A percentile compares a stretch with the other conserved stretches of the same genome.
phyloP scores from a whole-genome alignment of 2,888 invertebrate genomes.

The Tachystola acroxantha region DNA sequence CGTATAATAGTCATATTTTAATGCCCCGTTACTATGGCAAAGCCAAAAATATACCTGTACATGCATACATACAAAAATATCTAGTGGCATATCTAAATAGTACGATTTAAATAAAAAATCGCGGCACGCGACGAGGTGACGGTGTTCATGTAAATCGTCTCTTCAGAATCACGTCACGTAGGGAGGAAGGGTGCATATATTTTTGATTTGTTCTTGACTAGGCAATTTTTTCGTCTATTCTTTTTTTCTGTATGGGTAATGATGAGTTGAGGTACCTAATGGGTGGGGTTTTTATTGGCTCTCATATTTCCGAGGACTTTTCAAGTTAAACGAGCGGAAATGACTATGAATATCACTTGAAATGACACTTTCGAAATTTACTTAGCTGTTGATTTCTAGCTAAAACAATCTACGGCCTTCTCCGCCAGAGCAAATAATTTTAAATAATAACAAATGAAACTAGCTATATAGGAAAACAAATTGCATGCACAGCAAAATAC shows the following conservation, averaged over 20 bases:
- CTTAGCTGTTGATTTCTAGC: no score
- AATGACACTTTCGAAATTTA: no score
- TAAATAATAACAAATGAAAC: no score
- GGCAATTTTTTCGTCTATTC: conserved; percentile 60
- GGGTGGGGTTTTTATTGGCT: conserved; percentile 12
- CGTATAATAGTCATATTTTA: conserved; percentile 42
- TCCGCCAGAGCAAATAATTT: no score
- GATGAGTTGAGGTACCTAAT: conserved; percentile 18
- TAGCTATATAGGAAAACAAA: no score
- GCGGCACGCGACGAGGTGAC: conserved; percentile 66
- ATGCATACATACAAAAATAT: conserved; percentile 35
- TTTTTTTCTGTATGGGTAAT: conserved; percentile 36
- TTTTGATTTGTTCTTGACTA: conserved; percentile 74
- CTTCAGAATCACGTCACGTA: conserved; percentile 68
- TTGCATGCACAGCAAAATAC: no score
- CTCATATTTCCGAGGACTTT: no score
- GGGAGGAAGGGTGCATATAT: conserved; percentile 74
- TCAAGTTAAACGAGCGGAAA: no score
- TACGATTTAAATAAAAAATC: conserved; percentile 76
- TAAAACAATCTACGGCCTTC: no score
- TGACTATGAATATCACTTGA: no score
- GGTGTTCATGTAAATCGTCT: conserved; percentile 61
- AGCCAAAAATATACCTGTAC: conserved; percentile 21
- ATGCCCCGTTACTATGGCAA: conserved; percentile 32
- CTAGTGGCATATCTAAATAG: conserved; percentile 69